Percentiles rank a stretch among this genome's conserved stretches.
phyloP scores from a whole-genome alignment of 2,797 vertebrate species.

The Carduelis carduelis region DNA sequence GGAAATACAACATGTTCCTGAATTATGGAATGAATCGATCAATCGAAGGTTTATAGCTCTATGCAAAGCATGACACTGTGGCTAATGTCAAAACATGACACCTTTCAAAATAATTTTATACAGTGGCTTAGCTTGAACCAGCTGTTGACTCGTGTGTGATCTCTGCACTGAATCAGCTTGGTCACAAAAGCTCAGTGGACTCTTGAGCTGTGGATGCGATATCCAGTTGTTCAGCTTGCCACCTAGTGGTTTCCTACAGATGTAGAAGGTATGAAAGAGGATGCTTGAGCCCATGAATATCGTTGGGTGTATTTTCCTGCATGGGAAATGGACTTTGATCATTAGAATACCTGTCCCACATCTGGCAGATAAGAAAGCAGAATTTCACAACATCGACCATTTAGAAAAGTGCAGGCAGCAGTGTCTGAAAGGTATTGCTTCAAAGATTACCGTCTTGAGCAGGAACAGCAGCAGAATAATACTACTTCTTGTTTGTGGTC shows the following conservation, averaged over 20 bases:
- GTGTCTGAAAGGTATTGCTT: neutral
- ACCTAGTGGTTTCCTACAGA: slow-evolving; percentile 18
- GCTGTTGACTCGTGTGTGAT: neutral
- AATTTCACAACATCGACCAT: neutral
- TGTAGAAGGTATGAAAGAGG: neutral
- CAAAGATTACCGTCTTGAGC: neutral
- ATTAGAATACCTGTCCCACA: neutral
- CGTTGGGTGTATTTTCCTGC: neutral
- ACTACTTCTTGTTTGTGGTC: neutral
- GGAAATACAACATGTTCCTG: neutral
- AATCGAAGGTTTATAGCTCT: neutral
- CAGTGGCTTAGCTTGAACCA: neutral
- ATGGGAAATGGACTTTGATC: neutral
- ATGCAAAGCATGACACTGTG: neutral
- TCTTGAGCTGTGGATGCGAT: accelerated
- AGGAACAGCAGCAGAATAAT: neutral
- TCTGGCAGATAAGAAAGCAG: neutral
- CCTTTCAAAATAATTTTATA: neutral
- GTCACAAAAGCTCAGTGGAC: neutral
- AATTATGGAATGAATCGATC: neutral
- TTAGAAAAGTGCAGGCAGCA: neutral
- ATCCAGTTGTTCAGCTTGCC: slow-evolving; percentile 5
- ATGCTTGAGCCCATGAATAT: neutral
- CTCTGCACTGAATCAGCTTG: neutral
- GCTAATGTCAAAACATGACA: neutral